Evolutionary conservation across 2,113 vertebrate genomes (phyloP).

Genomic region (Poeciliopsis turrubarensis): DNA sequence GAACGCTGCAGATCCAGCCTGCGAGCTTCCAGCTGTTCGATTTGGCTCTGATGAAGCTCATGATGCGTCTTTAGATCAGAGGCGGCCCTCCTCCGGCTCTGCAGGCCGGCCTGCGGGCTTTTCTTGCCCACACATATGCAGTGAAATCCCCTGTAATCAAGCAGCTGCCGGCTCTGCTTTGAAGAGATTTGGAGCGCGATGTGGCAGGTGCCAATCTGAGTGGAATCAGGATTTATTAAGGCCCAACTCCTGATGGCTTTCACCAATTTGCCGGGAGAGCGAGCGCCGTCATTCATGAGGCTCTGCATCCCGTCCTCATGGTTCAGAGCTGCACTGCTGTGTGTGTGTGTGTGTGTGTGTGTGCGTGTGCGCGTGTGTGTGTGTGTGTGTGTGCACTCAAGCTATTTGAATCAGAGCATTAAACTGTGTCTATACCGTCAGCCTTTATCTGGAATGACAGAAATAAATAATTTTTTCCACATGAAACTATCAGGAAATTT

Average conservation of each 20-base stretch:
- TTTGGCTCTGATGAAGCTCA: slow-evolving; percentile 28
- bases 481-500: too few relatives aligned
- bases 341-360: neutral
- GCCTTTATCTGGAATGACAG: neutral
- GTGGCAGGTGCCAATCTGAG: slow-evolving; percentile 67
- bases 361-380: neutral
- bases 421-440: neutral
- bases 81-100: slow-evolving; percentile 27
- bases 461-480: neutral
- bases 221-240: slow-evolving; percentile 60
- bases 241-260: slow-evolving; percentile 16
- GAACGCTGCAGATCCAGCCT: slow-evolving; percentile 10
- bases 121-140: slow-evolving; percentile 41
- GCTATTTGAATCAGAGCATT: neutral
- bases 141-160: slow-evolving; percentile 69
- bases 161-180: slow-evolving; percentile 63
- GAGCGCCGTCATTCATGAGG: slow-evolving; percentile 32
- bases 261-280: slow-evolving; percentile 26
- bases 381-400: slow-evolving; percentile 3
- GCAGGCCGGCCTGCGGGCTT: slow-evolving; percentile 34
- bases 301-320: neutral
- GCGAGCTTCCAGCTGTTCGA: slow-evolving; percentile 25
- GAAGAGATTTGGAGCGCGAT: slow-evolving; percentile 58
- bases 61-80: slow-evolving; percentile 51
- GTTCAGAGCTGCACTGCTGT: neutral